phyloP scores from a whole-genome alignment of 2,888 invertebrate species.

The Phytoseiulus persimilis region DNA sequence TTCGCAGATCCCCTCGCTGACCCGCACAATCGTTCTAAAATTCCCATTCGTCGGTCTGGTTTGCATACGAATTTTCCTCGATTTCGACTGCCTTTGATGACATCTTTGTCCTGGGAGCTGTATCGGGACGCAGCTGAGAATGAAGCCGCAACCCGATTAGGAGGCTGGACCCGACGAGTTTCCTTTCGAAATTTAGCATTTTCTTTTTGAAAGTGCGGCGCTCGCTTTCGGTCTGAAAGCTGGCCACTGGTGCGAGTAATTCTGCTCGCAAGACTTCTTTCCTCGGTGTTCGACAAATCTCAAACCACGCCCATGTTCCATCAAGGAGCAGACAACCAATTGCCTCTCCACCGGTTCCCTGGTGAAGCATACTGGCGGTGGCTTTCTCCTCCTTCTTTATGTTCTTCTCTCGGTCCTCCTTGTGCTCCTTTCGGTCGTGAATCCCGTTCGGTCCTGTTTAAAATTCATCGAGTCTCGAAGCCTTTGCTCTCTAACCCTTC shows the following conservation, averaged over 20 bases:
- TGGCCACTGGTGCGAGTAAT: neutral
- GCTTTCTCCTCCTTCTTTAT: neutral
- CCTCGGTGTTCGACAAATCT: neutral
- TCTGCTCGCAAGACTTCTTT: neutral
- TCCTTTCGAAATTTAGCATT: neutral
- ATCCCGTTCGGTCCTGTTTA: constrained; percentile 18
- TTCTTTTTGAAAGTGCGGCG: neutral
- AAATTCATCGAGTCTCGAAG: constrained; percentile 32
- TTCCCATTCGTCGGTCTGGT: neutral
- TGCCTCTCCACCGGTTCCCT: neutral
- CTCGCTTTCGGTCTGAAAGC: neutral
- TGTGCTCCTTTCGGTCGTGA: no score
- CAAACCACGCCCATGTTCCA: constrained; percentile 5
- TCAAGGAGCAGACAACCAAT: neutral
- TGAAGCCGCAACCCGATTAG: neutral
- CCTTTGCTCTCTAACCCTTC: constrained; percentile 21
- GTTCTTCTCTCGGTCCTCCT: neutral
- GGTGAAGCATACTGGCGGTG: neutral
- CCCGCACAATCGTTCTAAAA: no score
- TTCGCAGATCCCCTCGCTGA: no score
- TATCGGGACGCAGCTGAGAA: neutral
- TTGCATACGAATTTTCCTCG: neutral
- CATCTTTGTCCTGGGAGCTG: neutral
- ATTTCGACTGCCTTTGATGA: neutral
- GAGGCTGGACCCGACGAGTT: neutral